Evolutionary conservation across 2,113 vertebrate genomes (phyloP), one percentile per base, ranked within the genome.

Genomic region (Puma concolor): DNA sequence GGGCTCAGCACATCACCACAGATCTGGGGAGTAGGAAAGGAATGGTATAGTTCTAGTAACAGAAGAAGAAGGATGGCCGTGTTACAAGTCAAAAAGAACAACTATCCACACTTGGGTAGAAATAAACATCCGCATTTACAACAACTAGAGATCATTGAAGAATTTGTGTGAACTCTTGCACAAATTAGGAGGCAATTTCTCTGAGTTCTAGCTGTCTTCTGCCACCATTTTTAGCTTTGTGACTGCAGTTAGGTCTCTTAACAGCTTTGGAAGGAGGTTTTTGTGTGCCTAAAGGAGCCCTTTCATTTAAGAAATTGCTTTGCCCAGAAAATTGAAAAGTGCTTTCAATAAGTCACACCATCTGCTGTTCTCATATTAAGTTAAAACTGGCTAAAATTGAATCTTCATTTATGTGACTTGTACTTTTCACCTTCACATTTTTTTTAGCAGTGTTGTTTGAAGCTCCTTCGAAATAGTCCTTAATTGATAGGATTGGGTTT

Each of bases 291-390:
- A 77, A 96, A 96, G 87, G 98, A 98, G 80, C 25, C 92, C 95
- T 98, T 98, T 97, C 94, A 95, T 95, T 97, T 98, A 98, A 97
- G 96, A 95, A 98, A 97, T 97, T 95, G 96, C 97, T 98, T 96
- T 98, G 76, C 97, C 95, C 79, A 90, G 96, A 97, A 97, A 97
- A 98, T 97, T 96, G 95, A 95, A 96, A 96, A 97, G 92, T 96
- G 57, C 64, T 97, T 97, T 95, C 94, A 97, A 96, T 97, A 98
- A 98, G 96, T 97, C 91, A 97, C 84, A 97, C 96, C 94, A 97
- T 98, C 97, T 98, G 98, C 92, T 98, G 86, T 87, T 97, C 89
- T 97, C 95, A 71, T 97, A 97, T 97, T 97, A 93, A 97, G 85
- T 95, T 95, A 97, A 97, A 98, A 97, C 38, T 95, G 98, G 71